Evolutionary conservation across 1,140 invertebrate species (phyloP).

Genomic region (Streblospio benedicti): DNA sequence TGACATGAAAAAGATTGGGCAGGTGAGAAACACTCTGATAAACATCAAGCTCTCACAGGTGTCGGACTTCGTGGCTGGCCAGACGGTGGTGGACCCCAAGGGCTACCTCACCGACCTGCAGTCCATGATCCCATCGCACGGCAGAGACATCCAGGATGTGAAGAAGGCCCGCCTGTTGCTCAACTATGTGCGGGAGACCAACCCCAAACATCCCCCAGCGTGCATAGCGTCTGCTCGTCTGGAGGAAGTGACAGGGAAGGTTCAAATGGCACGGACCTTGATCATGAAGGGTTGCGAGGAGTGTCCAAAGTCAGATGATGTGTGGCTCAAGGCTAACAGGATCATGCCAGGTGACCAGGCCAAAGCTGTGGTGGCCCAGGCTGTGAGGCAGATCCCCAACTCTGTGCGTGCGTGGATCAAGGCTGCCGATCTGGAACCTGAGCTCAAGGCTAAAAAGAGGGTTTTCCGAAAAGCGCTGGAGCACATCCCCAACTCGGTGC

Average conservation of each 20-base stretch:
- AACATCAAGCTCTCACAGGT: conserved; percentile 97
- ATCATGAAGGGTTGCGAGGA: conserved; percentile 89
- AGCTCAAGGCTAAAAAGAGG: conserved; percentile 85
- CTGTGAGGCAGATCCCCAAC: conserved; percentile 51
- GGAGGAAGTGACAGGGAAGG: conserved; percentile 98
- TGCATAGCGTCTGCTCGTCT: conserved; percentile 98
- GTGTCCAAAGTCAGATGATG: conserved; percentile 92
- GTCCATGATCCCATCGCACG: conserved; percentile 98
- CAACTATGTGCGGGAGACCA: conserved; percentile 96
- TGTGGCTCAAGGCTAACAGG: conserved; percentile 94
- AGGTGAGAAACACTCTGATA: conserved; percentile 97
- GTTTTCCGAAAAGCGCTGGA: conserved; percentile 88
- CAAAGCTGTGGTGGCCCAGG: conserved; percentile 69
- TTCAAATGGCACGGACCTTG: conserved; percentile 87
- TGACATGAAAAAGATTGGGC: conserved; percentile 95
- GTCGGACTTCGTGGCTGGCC: conserved; percentile 95
- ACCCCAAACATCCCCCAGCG: conserved; percentile 96
- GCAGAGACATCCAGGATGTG: conserved; percentile 97
- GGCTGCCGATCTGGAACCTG: conserved; percentile 91
- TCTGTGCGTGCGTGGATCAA: conserved; percentile 96
- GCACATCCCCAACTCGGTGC: conserved; percentile 95
- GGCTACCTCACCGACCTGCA: conserved; percentile 97
- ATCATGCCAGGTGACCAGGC: conserved; percentile 89
- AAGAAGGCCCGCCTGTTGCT: conserved; percentile 94
- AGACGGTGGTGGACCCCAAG: conserved; percentile 99